These are phyloP conservation scores for Aspiorhynchus laticeps DNA, from an alignment of 2,113 vertebrate species.

Conservation along the genomic window DNA sequence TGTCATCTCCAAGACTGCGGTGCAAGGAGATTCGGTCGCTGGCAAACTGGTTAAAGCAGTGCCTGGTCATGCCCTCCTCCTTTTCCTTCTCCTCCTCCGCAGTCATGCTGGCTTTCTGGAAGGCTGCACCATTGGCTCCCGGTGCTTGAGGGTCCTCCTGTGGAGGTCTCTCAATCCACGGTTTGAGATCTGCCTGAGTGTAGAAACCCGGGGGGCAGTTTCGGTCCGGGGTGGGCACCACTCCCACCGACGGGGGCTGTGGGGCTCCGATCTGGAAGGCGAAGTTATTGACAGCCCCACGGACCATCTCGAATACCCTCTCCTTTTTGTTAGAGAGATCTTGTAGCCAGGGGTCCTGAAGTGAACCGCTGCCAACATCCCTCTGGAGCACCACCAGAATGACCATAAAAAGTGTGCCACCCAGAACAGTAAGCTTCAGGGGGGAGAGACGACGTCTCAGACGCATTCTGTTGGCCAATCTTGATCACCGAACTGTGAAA, in stretches of 20 bases:
- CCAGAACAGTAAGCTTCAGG: constrained; percentile 83
- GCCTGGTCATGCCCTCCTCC: constrained; percentile 85
- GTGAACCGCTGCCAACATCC: constrained; percentile 71
- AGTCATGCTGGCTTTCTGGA: constrained; percentile 78
- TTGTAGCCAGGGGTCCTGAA: constrained; percentile 84
- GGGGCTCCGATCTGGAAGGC: constrained; percentile 89
- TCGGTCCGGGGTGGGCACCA: constrained; percentile 54
- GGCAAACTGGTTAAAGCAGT: constrained; percentile 97
- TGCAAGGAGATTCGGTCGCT: constrained; percentile 94
- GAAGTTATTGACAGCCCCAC: constrained; percentile 88
- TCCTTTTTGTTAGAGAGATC: constrained; percentile 84
- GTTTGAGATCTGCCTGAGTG: constrained; percentile 80
- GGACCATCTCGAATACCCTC: constrained; percentile 84
- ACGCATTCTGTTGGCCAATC: constrained; percentile 73
- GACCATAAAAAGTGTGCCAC: constrained; percentile 79
- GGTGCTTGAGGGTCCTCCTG: constrained; percentile 83
- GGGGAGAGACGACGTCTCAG: constrained; percentile 83
- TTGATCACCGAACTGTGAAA: constrained; percentile 8
- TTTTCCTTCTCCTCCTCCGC: constrained; percentile 85
- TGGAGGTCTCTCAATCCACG: constrained; percentile 81
- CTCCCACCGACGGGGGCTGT: constrained; percentile 59
- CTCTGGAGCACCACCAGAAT: constrained; percentile 86
- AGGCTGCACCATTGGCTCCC: constrained; percentile 82
- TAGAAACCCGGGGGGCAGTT: constrained; percentile 85
- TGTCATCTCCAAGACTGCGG: constrained; percentile 90